A percentile compares a stretch with the other conserved stretches of the same genome.
Conservation (phyloP, 2,113 vertebrate genomes). For the Pachyramphus minor region DNA sequence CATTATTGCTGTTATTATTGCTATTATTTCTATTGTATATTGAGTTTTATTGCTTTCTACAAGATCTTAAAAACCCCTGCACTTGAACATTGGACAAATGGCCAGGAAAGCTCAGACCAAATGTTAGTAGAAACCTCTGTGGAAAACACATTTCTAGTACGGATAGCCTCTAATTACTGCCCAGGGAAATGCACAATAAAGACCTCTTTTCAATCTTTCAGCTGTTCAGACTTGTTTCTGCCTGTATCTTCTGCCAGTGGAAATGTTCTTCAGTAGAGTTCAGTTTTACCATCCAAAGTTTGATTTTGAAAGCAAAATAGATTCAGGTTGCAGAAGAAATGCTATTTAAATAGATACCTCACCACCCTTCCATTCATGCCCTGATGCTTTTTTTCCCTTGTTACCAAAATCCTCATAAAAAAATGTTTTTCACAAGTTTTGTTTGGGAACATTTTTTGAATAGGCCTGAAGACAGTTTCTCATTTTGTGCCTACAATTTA, state of each 20-base stretch:
- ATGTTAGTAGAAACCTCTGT: not conserved
- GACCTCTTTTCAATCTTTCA: constrained; percentile 29
- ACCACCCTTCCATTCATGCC: not conserved
- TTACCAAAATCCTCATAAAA: not conserved
- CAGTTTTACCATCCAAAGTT: not conserved
- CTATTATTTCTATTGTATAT: not conserved
- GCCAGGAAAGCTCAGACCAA: constrained; percentile 2
- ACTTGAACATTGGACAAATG: not conserved
- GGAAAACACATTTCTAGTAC: not conserved
- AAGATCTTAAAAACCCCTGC: not conserved
- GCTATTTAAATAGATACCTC: not conserved
- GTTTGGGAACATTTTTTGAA: not conserved
- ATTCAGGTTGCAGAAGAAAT: not conserved
- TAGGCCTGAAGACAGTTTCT: not conserved
- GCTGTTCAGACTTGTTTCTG: constrained; percentile 14
- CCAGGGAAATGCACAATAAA: constrained; percentile 4
- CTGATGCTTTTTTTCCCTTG: not conserved
- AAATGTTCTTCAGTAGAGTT: not conserved
- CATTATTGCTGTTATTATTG: not conserved
- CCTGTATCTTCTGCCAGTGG: not conserved
- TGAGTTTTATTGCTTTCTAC: not conserved
- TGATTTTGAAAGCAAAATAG: not conserved
- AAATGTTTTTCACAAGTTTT: not conserved
- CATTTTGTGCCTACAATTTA: not conserved
- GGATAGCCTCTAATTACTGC: not conserved